Evolutionary conservation across 92 coral and sea anemone genomes (phyloP), one percentile per base, ranked within the genome.

Genomic region (Galaxea fascicularis): DNA sequence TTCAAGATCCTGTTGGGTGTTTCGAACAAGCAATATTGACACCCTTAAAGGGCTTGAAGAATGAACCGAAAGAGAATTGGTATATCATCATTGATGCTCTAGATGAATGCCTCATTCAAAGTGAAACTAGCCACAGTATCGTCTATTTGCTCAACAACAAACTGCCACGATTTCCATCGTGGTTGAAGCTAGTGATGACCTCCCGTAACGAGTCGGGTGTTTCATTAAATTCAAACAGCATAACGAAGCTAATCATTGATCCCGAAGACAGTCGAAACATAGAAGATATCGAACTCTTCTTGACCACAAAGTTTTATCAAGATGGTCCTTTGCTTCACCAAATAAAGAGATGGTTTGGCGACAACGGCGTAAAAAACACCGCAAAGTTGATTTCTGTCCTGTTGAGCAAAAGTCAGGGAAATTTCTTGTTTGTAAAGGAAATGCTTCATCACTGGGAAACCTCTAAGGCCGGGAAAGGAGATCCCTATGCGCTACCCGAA

Each of bases 1-100:
- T 27, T 52, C 82, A 85, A 51, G 94, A 92, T 31, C 94, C 93
- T 14, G 73, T 90, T 4, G 94, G 91, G 4, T 90, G 98, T 68
- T 95, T 95, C 60, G 90, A 94, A 4, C 89, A 85, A 27, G 93
- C 92, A 63, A 72, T 95, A n/a, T 56, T 94, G 44, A 78, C 81
- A 18, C 98, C 98, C 21, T 80, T 95, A 73, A 73, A 78, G 79
- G 74, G 5, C 60, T 94, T 52, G 68, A 76, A 59, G 54, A 69
- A 65, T 0, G 73, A 9, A 71, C 91, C 71, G 31, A 66, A 79
- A 24, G 65, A 86, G 20, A 71, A 82, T 53, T 78, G 90, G 79
- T 94, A 94, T 73, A 44, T 94, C 25, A 72, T 92, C 14, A 79
- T 94, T 31, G 98, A 94, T 74, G 98, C 98, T 4, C 35, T 94